Base-by-base conservation (phyloP, 2,113 vertebrate species). In the Benitochromis conjunctus region DNA sequence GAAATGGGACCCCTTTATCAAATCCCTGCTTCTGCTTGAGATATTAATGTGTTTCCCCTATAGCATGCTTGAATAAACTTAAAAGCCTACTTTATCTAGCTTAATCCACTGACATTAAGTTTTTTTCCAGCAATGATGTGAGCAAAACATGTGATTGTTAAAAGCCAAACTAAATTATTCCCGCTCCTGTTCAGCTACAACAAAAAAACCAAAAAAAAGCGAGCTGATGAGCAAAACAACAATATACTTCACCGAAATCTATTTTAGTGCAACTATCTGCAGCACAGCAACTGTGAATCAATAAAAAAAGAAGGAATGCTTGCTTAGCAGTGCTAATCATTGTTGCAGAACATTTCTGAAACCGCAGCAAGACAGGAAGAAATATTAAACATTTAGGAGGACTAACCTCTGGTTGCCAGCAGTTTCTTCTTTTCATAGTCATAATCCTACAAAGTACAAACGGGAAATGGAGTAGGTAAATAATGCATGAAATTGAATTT, bases 341-440 rank as follows among this genome's bases (percentile, higher is more conserved):
- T 53, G 53, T 31, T 54, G 56, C 56, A 85, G 46, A 85, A 60
- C 41, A 13, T 74, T 80, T 46, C n/a, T 48, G 21, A 84, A 71
- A 71, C 21, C 41, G 58, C 14, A 82, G 43, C 46, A 19, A 64
- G 51, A 58, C 36, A 86, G 34, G 31, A 48, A 62, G 26, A 80
- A 24, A 36, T 78, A 86, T 81, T 38, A 90, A 91, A 92, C 64
- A 86, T 88, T 91, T 77, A 89, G 66, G 16, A 64, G 57, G 18
- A 92, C 95, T 86, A 87, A 96, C 96, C 96, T 96, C 92, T 92
- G 58, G 84, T 96, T 51, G 96, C 96, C 81, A 95, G 89, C 80
- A 95, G 94, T 88, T 96, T 97, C 94, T 97, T 97, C 92, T 91
- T 96, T 88, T 97, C 95, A 56, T 97, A 97, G 89, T 97, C 96